Evolutionary conservation across 2,888 invertebrate genomes (phyloP).

Genomic region (Acanthacorydalis orientalis): DNA sequence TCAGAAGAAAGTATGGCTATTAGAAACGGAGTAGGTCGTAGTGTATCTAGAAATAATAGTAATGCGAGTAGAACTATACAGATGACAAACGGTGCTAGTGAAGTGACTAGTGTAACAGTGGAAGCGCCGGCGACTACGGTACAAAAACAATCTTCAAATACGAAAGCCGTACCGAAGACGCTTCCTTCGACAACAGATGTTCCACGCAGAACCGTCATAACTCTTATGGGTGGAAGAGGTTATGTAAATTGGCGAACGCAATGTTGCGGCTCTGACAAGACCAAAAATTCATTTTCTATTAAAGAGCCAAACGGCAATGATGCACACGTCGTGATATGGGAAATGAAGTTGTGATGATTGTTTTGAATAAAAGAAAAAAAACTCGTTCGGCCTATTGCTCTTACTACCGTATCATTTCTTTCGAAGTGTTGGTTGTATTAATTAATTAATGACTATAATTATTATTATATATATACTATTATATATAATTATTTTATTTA

Average conservation of each 20-base stretch:
- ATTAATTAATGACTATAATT: not conserved
- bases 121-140: slow-evolving; percentile 10
- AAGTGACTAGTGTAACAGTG: slow-evolving; percentile 12
- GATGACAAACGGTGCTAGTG: slow-evolving; percentile 18
- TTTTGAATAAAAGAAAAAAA: not conserved
- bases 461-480: not conserved
- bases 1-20: slow-evolving; percentile 70
- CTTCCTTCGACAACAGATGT: slow-evolving; percentile 21
- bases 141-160: slow-evolving; percentile 21
- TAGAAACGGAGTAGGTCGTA: slow-evolving; percentile 35
- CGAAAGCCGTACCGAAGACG: slow-evolving; percentile 11
- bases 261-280: slow-evolving; percentile 40
- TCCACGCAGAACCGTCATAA: slow-evolving; percentile 59
- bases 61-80: slow-evolving; percentile 50
- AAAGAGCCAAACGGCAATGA: slow-evolving; percentile 64
- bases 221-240: slow-evolving; percentile 75
- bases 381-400: not conserved
- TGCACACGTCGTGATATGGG: slow-evolving; percentile 83
- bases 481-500: not conserved
- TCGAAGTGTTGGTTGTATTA: too few species aligned
- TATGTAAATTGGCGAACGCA: slow-evolving; percentile 75
- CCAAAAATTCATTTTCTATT: slow-evolving; percentile 27
- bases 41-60: slow-evolving; percentile 58
- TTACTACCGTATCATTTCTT: not conserved
- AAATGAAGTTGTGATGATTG: slow-evolving; percentile 53